These are phyloP conservation scores for Microchirus variegatus DNA, from an alignment of 2,797 vertebrate genomes.

Conservation along the genomic window DNA sequence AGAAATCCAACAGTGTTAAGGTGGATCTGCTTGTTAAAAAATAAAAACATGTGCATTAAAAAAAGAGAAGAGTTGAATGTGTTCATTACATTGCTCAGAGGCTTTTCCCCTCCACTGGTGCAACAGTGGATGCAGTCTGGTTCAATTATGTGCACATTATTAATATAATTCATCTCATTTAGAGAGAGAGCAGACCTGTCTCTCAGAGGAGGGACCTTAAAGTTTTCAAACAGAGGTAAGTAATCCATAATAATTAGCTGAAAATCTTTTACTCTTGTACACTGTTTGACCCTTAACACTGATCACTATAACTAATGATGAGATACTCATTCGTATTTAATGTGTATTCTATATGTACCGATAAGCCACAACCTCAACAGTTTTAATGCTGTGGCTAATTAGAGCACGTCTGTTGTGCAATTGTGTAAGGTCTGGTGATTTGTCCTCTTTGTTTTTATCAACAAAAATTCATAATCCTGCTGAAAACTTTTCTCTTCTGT, in stretches of 20 bases:
- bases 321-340: background rate
- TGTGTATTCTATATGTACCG: background rate
- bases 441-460: slow-evolving; percentile 5
- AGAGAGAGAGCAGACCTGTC: slow-evolving; percentile 13
- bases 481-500: background rate
- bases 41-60: background rate
- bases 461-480: slow-evolving; percentile 1
- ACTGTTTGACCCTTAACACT: slow-evolving; percentile 3
- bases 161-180: slow-evolving; percentile 39
- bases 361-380: background rate
- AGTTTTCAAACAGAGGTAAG: slow-evolving; percentile 23
- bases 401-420: background rate
- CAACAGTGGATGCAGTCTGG: background rate
- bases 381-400: background rate
- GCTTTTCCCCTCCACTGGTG: background rate
- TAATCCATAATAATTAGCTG: slow-evolving; percentile 37
- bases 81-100: background rate
- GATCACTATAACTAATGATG: slow-evolving; percentile 2
- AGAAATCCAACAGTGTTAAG: too few relatives aligned
- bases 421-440: background rate
- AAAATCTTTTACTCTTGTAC: slow-evolving; percentile 6
- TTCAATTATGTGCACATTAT: slow-evolving; percentile 24
- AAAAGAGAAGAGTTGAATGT: background rate
- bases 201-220: slow-evolving; percentile 11
- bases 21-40: background rate